phyloP scores from a whole-genome alignment of 2,797 vertebrate genomes.

The Apogon talboti region DNA sequence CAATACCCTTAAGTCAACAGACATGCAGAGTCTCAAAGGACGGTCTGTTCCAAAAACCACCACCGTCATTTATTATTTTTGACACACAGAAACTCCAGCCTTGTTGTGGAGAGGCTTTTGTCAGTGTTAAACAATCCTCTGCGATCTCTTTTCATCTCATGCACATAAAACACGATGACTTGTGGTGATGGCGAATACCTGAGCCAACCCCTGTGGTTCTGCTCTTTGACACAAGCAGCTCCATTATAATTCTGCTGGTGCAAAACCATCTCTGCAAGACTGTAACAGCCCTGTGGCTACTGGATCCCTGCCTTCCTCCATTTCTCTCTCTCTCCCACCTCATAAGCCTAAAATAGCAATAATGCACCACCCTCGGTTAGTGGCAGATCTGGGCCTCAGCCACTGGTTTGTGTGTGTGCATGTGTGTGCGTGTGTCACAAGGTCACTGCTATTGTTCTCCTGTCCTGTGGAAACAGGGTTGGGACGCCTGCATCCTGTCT shows the following conservation, averaged over 20 bases:
- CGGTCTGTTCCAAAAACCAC: conserved; percentile 27
- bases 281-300: conserved; percentile 70
- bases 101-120: conserved; percentile 23
- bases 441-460: conserved; percentile 87
- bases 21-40: conserved; percentile 13
- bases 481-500: conserved; percentile 87
- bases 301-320: conserved; percentile 73
- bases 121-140: conserved; percentile 25
- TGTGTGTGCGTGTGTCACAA: conserved; percentile 75
- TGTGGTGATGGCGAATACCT: conserved; percentile 40
- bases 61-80: conserved; percentile 11
- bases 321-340: conserved; percentile 73
- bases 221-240: conserved; percentile 56
- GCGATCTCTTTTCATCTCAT: conserved; percentile 11
- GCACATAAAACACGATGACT: conserved; percentile 19
- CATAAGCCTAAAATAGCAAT: conserved; percentile 81
- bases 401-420: conserved; percentile 58
- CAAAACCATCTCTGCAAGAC: conserved; percentile 64
- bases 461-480: conserved; percentile 85
- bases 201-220: conserved; percentile 36
- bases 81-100: conserved; percentile 8
- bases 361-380: conserved; percentile 80
- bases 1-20: conserved; percentile 14
- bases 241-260: conserved; percentile 66
- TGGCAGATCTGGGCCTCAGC: conserved; percentile 79